Base-by-base conservation (phyloP, 1,140 invertebrate genomes). In the Psilanteris sp. region DNA sequence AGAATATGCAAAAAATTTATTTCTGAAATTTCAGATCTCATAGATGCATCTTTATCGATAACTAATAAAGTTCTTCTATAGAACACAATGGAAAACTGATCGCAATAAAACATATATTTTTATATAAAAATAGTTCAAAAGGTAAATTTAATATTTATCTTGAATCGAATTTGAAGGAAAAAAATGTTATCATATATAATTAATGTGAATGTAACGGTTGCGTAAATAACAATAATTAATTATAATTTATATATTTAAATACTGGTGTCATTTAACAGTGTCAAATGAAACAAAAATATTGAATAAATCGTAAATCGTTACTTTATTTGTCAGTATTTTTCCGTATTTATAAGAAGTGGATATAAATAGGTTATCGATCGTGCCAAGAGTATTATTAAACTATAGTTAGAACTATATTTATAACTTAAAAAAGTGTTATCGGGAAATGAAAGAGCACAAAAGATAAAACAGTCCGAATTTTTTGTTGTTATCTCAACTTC, bases 301-400 rank as follows among this genome's bases (percentile, higher is more conserved):
- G 10, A 59, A 50, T 52, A 36, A 57, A 66, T 57, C 6, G 14
- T 20, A 70, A 64, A 50, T 66, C 31, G 46, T 31, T 31, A 62
- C 26, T 57, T 34, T 64, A 48, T 62, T 75, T 55, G 39, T 62
- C 72, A 75, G 72, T 75, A 75, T 74, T 75, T 71, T 74, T 75
- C 26, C 55, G 46, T 75, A 68, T 62, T 55, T 62, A 62, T 68
- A 73, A 73, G 70, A 62, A 52, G 34, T 64, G 50, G 20, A 64
- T 55, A 62, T 62, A 59, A 46, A 55, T 75, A 75, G 46, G 31
- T 55, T 70, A 67, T 62, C 36, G 37, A 67, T 59, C 48, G 71
- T 75, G 71, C 71, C 71, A 75, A 75, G 55, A 75, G 71, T 75
- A 75, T 75, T 68, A 75, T 57, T 75, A 75, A 67, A 55, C 32